Percentiles rank a stretch among this genome's conserved stretches.
These are phyloP conservation scores for Heterodera carotae DNA, from an alignment of 1,140 invertebrate species.

Conservation along the genomic window DNA sequence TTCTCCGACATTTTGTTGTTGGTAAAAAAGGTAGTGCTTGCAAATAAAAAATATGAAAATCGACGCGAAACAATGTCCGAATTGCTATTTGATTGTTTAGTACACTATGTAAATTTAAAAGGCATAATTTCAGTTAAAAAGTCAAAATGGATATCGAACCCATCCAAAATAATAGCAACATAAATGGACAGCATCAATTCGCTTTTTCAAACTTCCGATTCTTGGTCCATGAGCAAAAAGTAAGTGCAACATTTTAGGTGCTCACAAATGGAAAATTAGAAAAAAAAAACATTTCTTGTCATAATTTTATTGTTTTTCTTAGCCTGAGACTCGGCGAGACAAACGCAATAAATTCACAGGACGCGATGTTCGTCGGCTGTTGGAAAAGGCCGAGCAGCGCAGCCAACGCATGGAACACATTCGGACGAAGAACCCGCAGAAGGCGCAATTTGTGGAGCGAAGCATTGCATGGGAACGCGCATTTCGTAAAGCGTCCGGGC, in stretches of 20 bases:
- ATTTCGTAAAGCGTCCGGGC: slow-evolving; percentile 47
- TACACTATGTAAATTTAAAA: not conserved
- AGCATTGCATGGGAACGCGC: slow-evolving; percentile 49
- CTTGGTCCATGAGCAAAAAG: slow-evolving; percentile 13
- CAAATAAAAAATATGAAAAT: no score
- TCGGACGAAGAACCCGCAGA: slow-evolving; percentile 45
- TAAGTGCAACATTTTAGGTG: slow-evolving; percentile 11
- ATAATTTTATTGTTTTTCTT: not conserved
- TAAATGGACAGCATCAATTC: slow-evolving; percentile 3
- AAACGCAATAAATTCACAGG: slow-evolving; percentile 50
- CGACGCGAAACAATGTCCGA: not conserved
- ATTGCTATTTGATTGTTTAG: not conserved
- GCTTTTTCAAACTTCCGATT: slow-evolving; percentile 29
- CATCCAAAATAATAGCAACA: not conserved
- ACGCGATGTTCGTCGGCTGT: slow-evolving; percentile 47
- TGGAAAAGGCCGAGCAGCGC: slow-evolving; percentile 48
- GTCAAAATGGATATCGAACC: not conserved
- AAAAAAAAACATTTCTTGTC: not conserved
- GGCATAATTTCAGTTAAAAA: no score
- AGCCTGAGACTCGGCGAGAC: slow-evolving; percentile 2
- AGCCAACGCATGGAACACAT: slow-evolving; percentile 38
- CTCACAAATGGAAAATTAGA: not conserved
- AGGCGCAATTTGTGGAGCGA: slow-evolving; percentile 45
- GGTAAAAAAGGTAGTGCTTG: no score
- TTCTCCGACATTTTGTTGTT: not conserved